Evolutionary conservation across 2,797 vertebrate species (phyloP).

Genomic region (Esox masquinongy): DNA sequence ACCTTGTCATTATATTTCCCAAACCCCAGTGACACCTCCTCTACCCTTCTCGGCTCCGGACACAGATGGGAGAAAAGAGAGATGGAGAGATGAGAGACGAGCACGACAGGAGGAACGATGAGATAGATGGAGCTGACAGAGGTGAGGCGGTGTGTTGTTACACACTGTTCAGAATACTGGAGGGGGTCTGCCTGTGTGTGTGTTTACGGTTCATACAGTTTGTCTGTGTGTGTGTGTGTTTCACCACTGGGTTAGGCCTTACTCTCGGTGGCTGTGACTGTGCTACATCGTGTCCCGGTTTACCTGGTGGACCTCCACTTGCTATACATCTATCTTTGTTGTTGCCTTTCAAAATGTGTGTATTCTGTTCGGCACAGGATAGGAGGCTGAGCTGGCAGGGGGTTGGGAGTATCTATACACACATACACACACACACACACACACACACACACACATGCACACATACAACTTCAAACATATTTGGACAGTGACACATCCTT

Average conservation of each 20-base stretch:
- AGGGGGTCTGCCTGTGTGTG: background rate
- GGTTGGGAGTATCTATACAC: no score
- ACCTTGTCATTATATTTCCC: background rate
- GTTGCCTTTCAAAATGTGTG: background rate
- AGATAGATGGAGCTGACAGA: slow-evolving; percentile 74
- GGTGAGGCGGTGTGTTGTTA: slow-evolving; percentile 57
- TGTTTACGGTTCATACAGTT: background rate
- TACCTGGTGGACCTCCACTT: no score
- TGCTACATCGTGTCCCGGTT: background rate
- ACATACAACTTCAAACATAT: no score
- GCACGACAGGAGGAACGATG: slow-evolving; percentile 53
- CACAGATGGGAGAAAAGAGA: slow-evolving; percentile 47
- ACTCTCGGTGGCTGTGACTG: slow-evolving; percentile 10
- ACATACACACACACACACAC: background rate
- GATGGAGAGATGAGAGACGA: slow-evolving; percentile 32
- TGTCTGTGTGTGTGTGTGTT: background rate
- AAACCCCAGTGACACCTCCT: background rate
- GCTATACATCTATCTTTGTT: background rate
- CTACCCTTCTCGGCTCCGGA: background rate
- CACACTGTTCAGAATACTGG: background rate
- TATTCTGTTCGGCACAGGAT: no score
- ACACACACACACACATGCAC: background rate
- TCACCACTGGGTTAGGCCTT: background rate
- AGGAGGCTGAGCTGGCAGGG: no score
- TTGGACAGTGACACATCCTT: no score